Evolutionary conservation across 1,140 invertebrate genomes (phyloP).

Genomic region (Hydropsyche tenuis): DNA sequence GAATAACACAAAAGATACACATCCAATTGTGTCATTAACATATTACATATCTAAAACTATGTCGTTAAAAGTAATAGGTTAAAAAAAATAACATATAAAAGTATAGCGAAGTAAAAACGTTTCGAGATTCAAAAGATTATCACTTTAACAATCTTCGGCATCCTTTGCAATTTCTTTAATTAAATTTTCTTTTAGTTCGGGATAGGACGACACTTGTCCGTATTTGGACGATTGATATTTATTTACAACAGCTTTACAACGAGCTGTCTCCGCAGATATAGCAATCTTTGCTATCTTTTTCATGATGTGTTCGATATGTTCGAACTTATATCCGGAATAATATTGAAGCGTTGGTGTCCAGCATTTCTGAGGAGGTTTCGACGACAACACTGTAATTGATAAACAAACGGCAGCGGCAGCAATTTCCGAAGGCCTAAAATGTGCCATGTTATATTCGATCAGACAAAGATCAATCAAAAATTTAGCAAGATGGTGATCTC

Average conservation of each 20-base stretch:
- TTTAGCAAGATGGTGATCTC: constrained; percentile 87
- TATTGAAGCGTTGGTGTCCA: constrained; percentile 70
- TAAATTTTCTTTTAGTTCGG: constrained; percentile 61
- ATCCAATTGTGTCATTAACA: too few species aligned
- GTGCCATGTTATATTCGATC: constrained; percentile 81
- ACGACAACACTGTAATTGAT: constrained; percentile 62
- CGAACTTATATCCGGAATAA: constrained; percentile 68
- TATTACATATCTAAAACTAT: too few species aligned
- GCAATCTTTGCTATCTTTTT: constrained; percentile 66
- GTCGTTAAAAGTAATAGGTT: too few species aligned
- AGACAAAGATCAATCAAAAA: constrained; percentile 90
- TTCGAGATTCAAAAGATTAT: constrained; percentile 25
- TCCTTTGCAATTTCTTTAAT: constrained; percentile 20
- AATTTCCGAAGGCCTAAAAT: constrained; percentile 79
- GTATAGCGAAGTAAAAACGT: neutral
- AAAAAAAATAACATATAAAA: too few species aligned
- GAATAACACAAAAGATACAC: too few species aligned
- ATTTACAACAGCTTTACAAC: constrained; percentile 67
- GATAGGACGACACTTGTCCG: constrained; percentile 66
- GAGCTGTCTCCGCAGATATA: constrained; percentile 64
- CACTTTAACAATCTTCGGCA: constrained; percentile 3
- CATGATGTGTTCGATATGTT: constrained; percentile 67
- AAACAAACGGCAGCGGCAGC: constrained; percentile 64
- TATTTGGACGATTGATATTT: constrained; percentile 67
- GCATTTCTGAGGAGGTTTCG: constrained; percentile 56